phyloP scores from a whole-genome alignment of 2,888 invertebrate species.

The Microctonus aethiopoides region DNA sequence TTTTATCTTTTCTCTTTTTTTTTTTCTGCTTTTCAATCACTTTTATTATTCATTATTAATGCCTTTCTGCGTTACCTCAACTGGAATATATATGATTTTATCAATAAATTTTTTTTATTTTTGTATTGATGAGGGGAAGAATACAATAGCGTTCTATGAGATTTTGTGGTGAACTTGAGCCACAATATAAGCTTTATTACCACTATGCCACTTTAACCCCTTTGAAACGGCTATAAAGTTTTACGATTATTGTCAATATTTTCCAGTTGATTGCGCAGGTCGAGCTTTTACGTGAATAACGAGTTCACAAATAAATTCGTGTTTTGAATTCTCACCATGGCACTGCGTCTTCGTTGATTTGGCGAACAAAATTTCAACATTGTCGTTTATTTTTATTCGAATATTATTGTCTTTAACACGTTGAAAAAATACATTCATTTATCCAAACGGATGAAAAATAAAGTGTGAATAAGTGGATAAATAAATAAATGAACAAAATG shows the following conservation, averaged over 20 bases:
- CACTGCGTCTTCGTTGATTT: slow-evolving; percentile 70
- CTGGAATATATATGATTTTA: neutral
- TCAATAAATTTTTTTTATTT: neutral
- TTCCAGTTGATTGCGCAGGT: slow-evolving; percentile 27
- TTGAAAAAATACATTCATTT: neutral
- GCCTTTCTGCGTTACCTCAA: neutral
- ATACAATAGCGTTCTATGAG: slow-evolving; percentile 6
- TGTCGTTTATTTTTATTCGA: slow-evolving; percentile 27
- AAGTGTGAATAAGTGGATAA: neutral
- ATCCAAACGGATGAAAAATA: neutral
- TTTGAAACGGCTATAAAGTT: slow-evolving; percentile 29
- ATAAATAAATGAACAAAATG: neutral
- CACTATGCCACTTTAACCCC: neutral
- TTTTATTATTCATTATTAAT: too few species aligned
- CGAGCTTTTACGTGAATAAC: slow-evolving; percentile 25
- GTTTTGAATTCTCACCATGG: slow-evolving; percentile 63
- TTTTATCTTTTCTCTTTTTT: neutral
- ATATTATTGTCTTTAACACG: neutral
- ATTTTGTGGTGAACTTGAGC: slow-evolving; percentile 26
- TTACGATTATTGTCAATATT: slow-evolving; percentile 33
- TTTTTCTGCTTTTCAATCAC: too few species aligned
- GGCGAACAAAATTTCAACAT: slow-evolving; percentile 75
- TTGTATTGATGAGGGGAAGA: neutral
- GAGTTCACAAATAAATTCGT: slow-evolving; percentile 24
- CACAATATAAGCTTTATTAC: slow-evolving; percentile 23